Evolutionary conservation across 2,113 vertebrate species (phyloP).

Genomic region (Terrapene triunguis): DNA sequence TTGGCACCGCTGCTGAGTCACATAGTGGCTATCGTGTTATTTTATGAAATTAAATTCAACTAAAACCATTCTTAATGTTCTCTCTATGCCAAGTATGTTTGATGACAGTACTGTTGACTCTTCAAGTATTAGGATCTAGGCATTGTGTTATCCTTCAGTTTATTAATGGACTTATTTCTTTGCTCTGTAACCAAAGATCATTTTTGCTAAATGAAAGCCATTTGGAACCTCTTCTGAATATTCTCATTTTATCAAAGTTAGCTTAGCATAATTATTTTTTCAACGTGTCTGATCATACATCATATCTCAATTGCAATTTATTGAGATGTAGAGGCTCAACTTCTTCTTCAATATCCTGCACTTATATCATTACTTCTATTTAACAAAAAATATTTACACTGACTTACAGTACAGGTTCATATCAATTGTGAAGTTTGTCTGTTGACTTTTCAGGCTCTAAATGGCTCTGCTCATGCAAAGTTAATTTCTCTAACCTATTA

Average conservation of each 20-base stretch:
- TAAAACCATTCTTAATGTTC: not conserved
- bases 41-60: constrained; percentile 7
- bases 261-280: constrained; percentile 16
- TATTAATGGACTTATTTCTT: not conserved
- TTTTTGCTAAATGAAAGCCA: not conserved
- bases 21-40: not conserved
- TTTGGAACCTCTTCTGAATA: constrained; percentile 11
- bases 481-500: not conserved
- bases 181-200: not conserved
- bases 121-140: not conserved
- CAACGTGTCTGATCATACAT: not conserved
- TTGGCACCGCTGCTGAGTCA: too few relatives aligned
- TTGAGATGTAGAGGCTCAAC: not conserved
- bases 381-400: not conserved
- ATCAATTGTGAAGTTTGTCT: not conserved
- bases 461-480: not conserved
- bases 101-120: not conserved
- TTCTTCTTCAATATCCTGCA: not conserved
- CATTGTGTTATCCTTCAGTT: not conserved
- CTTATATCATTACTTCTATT: not conserved
- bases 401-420: not conserved
- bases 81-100: not conserved
- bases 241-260: constrained; percentile 6
- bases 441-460: not conserved
- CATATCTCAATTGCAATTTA: constrained; percentile 9